Evolutionary conservation across 2,888 invertebrate genomes (phyloP).

Genomic region (Dryococelus australis): DNA sequence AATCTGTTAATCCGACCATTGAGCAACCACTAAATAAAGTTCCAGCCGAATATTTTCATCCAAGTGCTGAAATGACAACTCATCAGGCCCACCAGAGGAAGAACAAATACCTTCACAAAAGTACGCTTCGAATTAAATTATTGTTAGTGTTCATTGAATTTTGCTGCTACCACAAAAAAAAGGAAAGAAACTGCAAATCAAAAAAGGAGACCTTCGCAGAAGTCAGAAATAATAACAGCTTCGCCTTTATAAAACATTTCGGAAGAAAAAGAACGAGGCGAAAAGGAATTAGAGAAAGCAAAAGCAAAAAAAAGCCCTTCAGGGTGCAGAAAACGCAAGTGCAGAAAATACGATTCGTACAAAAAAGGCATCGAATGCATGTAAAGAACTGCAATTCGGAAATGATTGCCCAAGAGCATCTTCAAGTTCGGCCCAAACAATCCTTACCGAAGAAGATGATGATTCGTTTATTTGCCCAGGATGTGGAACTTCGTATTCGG

Average conservation of each 20-base stretch:
- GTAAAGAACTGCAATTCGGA: constrained; percentile 1
- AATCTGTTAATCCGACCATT: no score
- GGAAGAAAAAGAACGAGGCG: neutral
- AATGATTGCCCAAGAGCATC: no score
- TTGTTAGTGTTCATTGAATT: neutral
- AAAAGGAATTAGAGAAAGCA: neutral
- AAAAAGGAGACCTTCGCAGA: no score
- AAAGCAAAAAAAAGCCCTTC: neutral
- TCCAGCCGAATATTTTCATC: no score
- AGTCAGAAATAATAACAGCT: neutral
- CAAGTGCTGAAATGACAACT: neutral
- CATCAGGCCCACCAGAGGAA: no score
- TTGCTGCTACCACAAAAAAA: neutral
- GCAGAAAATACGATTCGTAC: neutral
- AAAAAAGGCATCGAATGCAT: neutral
- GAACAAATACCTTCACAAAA: neutral
- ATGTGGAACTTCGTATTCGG: neutral
- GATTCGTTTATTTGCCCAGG: constrained; percentile 10
- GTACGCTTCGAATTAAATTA: neutral
- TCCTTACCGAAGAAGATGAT: neutral
- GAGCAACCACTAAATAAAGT: no score
- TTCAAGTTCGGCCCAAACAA: neutral
- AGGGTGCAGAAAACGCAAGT: neutral
- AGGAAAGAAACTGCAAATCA: neutral
- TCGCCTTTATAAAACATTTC: neutral